Conservation (phyloP, 2,113 vertebrate genomes). For the Cinclus cinclus region DNA sequence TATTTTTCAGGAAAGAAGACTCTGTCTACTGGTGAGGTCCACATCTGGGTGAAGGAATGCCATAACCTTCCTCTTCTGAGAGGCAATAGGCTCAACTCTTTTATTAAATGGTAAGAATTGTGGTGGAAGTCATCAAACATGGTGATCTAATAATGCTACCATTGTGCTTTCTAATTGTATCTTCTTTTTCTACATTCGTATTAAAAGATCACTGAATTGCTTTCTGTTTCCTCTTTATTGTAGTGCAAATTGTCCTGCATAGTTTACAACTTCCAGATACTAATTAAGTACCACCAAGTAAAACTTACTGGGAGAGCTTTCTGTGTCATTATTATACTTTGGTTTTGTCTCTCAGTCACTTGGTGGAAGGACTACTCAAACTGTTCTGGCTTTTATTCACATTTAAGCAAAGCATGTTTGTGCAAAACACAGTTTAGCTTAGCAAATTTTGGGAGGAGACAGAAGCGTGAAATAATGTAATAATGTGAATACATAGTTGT, state of each 20-base stretch:
- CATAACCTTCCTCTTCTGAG: constrained; percentile 81
- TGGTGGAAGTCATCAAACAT: background rate
- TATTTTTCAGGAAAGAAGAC: constrained; percentile 76
- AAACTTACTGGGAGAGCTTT: background rate
- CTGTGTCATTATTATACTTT: background rate
- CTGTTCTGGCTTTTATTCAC: background rate
- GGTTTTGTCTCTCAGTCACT: background rate
- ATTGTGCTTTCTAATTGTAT: background rate
- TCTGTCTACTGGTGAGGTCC: constrained; percentile 82
- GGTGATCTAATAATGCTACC: background rate
- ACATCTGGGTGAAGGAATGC: constrained; percentile 96
- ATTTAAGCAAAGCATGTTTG: background rate
- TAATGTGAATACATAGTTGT: background rate
- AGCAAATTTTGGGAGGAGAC: background rate
- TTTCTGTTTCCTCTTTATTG: background rate
- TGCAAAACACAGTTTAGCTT: background rate
- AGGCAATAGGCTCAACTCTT: constrained; percentile 84
- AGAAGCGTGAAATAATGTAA: background rate
- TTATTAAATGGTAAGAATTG: constrained; percentile 89
- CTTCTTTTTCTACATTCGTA: background rate
- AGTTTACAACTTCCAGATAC: background rate
- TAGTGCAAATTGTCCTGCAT: background rate
- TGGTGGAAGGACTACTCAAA: background rate
- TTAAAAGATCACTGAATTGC: background rate
- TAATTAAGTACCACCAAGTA: background rate